Evolutionary conservation across 2,113 vertebrate species (phyloP).

Genomic region (Raja brachyura): DNA sequence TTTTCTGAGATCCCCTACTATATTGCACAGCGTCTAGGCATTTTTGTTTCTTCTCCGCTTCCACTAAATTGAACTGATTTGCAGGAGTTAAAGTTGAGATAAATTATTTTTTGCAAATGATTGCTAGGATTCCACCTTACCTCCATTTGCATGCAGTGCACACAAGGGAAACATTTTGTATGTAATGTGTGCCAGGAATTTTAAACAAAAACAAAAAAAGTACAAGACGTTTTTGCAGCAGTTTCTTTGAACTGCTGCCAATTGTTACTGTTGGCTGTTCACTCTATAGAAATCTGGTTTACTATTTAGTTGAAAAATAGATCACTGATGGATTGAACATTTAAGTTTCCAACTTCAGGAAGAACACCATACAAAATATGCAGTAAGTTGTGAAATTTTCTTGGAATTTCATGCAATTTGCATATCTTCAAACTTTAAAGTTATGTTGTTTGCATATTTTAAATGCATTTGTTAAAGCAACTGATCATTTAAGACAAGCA

Average conservation of each 20-base stretch:
- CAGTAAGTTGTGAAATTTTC: not conserved
- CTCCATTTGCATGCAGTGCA: not conserved
- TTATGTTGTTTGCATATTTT: not conserved
- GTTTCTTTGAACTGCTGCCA: not conserved
- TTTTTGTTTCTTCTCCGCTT: not conserved
- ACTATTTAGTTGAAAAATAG: constrained; percentile 11
- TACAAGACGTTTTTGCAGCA: not conserved
- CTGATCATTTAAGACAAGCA: not conserved
- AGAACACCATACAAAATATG: not conserved
- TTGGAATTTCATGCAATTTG: not conserved
- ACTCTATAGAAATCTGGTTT: constrained; percentile 1
- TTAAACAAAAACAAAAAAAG: constrained; percentile 21
- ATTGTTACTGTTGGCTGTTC: not conserved
- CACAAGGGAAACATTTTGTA: not conserved
- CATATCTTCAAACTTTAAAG: not conserved
- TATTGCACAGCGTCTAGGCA: not conserved
- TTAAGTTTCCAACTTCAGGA: not conserved
- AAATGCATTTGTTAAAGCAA: not conserved
- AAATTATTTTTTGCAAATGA: not conserved
- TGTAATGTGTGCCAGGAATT: not conserved
- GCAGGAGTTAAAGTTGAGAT: not conserved
- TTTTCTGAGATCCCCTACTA: not conserved
- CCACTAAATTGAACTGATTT: not conserved
- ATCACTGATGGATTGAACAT: not conserved
- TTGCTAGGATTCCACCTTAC: not conserved